These are phyloP conservation scores for Rhineura floridana DNA, from an alignment of 2,113 vertebrate species.

Conservation along the genomic window DNA sequence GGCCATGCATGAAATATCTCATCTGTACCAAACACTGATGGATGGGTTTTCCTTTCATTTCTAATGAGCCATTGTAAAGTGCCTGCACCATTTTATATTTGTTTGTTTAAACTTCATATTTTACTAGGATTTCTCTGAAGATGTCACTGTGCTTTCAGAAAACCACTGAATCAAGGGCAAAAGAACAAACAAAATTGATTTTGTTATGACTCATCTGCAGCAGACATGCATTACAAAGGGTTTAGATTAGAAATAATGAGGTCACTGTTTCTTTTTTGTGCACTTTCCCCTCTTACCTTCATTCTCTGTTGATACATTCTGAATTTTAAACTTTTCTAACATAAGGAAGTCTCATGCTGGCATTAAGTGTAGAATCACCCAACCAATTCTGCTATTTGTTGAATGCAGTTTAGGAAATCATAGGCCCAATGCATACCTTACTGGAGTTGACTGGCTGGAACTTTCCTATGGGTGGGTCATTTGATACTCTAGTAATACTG, in stretches of 20 bases:
- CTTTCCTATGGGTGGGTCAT: not conserved
- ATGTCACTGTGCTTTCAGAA: constrained; percentile 4
- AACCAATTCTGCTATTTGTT: not conserved
- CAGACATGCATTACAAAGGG: constrained; percentile 30
- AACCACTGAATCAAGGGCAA: constrained; percentile 47
- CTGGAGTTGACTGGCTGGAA: not conserved
- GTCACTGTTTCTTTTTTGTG: not conserved
- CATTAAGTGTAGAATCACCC: not conserved
- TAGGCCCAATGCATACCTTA: not conserved
- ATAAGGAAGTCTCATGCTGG: not conserved
- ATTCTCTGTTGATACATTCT: not conserved
- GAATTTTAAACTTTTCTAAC: not conserved
- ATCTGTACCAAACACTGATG: constrained; percentile 60
- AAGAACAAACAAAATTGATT: constrained; percentile 41
- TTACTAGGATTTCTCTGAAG: constrained; percentile 41
- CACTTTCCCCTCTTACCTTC: not conserved
- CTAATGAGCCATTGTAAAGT: constrained; percentile 56
- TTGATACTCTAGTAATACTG: not conserved
- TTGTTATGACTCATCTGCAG: constrained; percentile 31
- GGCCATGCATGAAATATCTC: constrained; percentile 51
- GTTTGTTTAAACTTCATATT: constrained; percentile 58
- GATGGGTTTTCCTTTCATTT: constrained; percentile 60
- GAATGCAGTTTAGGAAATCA: not conserved
- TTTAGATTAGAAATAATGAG: constrained; percentile 49
- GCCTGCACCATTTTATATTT: constrained; percentile 46